Evolutionary conservation across 2,888 invertebrate genomes (phyloP).

Genomic region (Isotomurus palustris): DNA sequence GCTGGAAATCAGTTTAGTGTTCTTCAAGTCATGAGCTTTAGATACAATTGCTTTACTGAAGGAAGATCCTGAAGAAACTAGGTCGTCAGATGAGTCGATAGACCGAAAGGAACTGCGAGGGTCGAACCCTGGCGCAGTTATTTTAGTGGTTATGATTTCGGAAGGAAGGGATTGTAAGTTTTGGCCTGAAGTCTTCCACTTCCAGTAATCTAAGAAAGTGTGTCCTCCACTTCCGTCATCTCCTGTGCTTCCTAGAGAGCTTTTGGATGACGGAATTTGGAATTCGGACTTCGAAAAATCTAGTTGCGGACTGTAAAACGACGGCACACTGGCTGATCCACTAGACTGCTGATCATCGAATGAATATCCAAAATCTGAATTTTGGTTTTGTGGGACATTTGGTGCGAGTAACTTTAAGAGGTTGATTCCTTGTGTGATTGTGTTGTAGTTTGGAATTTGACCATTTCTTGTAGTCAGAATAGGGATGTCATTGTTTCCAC

Average conservation of each 20-base stretch:
- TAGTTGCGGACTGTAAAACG: background rate
- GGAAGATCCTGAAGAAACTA: conserved; percentile 28
- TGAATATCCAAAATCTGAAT: background rate
- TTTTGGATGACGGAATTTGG: too few relatives aligned
- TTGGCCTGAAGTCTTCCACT: background rate
- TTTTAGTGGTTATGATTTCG: background rate
- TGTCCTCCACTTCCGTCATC: conserved; percentile 13
- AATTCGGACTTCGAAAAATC: conserved; percentile 15
- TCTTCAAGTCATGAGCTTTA: conserved; percentile 7
- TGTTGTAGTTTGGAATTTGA: conserved; percentile 34
- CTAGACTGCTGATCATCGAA: conserved; percentile 17
- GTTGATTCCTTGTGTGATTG: conserved; percentile 43
- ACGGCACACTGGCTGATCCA: background rate
- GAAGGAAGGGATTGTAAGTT: too few relatives aligned
- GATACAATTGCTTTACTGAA: conserved; percentile 35
- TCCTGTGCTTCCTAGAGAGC: conserved; percentile 13
- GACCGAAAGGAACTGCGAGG: background rate
- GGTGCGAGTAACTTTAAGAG: conserved; percentile 39
- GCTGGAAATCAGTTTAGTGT: background rate
- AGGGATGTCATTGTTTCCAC: conserved; percentile 7
- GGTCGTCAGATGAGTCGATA: conserved; percentile 6
- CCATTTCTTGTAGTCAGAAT: conserved; percentile 15
- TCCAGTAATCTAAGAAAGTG: too few relatives aligned
- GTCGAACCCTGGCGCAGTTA: background rate
- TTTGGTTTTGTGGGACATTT: conserved; percentile 12